Evolutionary conservation across 2,888 invertebrate species (phyloP), one percentile per base, ranked within the genome.

Genomic region (Steinernema carpocapsae): DNA sequence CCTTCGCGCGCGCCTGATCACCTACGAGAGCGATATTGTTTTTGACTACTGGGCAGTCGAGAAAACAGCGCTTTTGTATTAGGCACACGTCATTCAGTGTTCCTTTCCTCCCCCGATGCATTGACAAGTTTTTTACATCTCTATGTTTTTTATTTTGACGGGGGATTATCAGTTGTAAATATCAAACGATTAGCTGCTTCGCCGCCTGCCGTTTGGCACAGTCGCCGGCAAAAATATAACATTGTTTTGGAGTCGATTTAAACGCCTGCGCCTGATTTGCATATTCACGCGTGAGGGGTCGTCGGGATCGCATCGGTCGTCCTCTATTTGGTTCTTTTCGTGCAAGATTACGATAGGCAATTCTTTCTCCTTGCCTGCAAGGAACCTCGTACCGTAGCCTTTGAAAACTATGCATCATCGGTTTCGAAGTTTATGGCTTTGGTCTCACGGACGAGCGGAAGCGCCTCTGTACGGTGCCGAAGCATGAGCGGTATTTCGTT

Each of bases 91-190:
- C n/a, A n/a, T n/a, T n/a, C n/a, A n/a, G n/a, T n/a, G n/a, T n/a
- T 12, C 43, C 43, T 43, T 43, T 14, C 43, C 43, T 43, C 7
- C 43, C 14, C 10, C 43, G 19, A 10, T 10, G n/a, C 6, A 24
- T 56, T 56, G 56, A 56, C 56, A 56, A 56, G 24, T 56, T 56
- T 51, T 51, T 56, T 56, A 24, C 26, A 26, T 56, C 26, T 56
- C 24, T 7, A 14, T 56, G 24, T 56, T 24, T 56, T 56, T 26
- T 56, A 56, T 56, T 56, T 56, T 56, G 56, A 56, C 56, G 22
- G 56, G 24, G 24, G 56, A 56, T 56, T 56, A 56, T 56, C 56
- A 56, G 6, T 56, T 56, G 56, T 24, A 56, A 48, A 56, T 56
- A 56, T 56, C 56, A 6, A 24, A 3, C 56, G 56, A 56, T 56